Evolutionary conservation across 2,113 vertebrate species (phyloP).

Genomic region (Phaethornis superciliosus): DNA sequence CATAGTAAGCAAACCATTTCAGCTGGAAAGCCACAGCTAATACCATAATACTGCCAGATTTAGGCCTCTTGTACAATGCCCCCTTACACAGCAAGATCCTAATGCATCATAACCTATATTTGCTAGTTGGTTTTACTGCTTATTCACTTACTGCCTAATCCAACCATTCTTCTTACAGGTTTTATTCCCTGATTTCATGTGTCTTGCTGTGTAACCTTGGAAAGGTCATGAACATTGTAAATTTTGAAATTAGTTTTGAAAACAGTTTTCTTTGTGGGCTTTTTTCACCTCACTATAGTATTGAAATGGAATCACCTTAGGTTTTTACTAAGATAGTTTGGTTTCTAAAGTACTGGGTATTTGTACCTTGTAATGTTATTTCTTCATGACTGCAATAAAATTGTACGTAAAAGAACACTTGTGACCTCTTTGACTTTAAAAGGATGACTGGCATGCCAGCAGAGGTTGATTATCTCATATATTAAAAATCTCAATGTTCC

Average conservation of each 20-base stretch:
- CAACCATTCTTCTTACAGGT: slow-evolving; percentile 41
- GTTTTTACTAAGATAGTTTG: slow-evolving; percentile 35
- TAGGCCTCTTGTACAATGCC: neutral
- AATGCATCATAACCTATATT: neutral
- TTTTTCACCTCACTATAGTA: neutral
- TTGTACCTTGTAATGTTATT: neutral
- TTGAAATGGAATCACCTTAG: slow-evolving; percentile 14
- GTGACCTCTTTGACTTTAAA: neutral
- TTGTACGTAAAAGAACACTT: neutral
- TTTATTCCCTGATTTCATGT: slow-evolving; percentile 12
- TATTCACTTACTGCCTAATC: neutral
- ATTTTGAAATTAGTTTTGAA: slow-evolving; percentile 57
- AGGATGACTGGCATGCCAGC: neutral
- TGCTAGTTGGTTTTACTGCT: slow-evolving; percentile 24
- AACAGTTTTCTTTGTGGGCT: slow-evolving; percentile 3
- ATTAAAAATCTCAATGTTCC: neutral
- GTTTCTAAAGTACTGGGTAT: neutral
- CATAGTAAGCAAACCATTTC: fast-evolving
- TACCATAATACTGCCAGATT: neutral
- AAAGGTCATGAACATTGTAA: neutral
- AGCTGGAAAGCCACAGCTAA: neutral
- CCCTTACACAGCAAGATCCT: neutral
- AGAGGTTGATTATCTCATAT: neutral
- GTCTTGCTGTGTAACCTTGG: slow-evolving; percentile 42
- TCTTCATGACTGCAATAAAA: neutral